phyloP scores from a whole-genome alignment of 2,888 invertebrate species.

The Trissonchulus latispiculum region DNA sequence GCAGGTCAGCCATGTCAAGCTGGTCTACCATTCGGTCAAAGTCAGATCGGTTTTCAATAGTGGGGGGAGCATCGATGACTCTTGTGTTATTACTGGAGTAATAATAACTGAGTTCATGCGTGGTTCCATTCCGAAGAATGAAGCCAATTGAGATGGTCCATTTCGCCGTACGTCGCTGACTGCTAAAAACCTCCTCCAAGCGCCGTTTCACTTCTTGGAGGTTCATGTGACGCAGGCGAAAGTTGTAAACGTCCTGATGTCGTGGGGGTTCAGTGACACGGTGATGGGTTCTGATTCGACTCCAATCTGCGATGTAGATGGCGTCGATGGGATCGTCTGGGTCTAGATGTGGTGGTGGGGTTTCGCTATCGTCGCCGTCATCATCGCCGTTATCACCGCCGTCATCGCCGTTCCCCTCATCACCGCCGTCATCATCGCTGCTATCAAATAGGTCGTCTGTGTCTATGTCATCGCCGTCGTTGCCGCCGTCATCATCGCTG shows the following conservation, averaged over 20 bases:
- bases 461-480: no score
- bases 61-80: not conserved
- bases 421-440: no score
- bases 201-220: not conserved
- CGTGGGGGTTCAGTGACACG: not conserved
- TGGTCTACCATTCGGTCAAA: not conserved
- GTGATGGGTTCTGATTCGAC: not conserved
- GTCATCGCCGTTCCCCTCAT: no score
- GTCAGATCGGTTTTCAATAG: not conserved
- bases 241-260: constrained; percentile 1
- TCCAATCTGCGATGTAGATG: not conserved
- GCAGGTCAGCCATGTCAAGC: no score
- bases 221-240: not conserved
- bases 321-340: no score
- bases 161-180: not conserved
- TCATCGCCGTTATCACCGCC: no score
- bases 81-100: constrained; percentile 4
- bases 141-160: constrained; percentile 12
- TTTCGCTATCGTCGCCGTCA: no score
- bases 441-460: no score
- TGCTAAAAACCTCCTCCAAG: not conserved
- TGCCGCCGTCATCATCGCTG: no score
- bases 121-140: no score
- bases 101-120: no score
- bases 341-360: no score